A percentile compares a stretch with the other conserved stretches of the same genome.
These are phyloP conservation scores for Serripes groenlandicus DNA, from an alignment of 2,888 invertebrate species.

Conservation along the genomic window DNA sequence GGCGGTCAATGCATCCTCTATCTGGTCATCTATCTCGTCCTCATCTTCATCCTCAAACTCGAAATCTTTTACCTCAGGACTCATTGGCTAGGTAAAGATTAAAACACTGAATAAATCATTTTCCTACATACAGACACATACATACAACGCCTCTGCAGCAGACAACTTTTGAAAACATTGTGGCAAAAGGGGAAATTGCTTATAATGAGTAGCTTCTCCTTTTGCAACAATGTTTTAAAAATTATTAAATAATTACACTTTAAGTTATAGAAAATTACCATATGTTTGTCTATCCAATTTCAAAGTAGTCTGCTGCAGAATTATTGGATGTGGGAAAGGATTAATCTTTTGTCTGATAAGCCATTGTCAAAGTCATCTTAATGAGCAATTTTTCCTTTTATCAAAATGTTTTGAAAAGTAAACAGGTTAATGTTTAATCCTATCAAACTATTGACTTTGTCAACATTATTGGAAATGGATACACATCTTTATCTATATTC, in stretches of 20 bases:
- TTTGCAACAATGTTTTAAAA: background rate
- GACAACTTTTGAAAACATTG: background rate
- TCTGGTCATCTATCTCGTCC: slow-evolving; percentile 64
- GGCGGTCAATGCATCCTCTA: slow-evolving; percentile 53
- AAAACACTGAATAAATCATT: background rate
- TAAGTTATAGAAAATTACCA: too few relatives aligned
- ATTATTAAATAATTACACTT: too few relatives aligned
- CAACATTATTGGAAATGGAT: background rate
- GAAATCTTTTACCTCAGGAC: slow-evolving; percentile 42
- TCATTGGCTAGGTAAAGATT: slow-evolving; percentile 23
- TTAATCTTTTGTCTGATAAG: too few relatives aligned
- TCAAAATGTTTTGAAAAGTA: background rate
- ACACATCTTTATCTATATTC: too few relatives aligned
- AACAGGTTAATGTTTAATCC: background rate
- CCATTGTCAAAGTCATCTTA: too few relatives aligned
- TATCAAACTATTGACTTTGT: background rate
- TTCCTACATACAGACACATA: background rate
- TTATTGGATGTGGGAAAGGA: too few relatives aligned
- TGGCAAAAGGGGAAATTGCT: background rate
- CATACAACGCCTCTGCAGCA: background rate
- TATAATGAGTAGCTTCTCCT: background rate
- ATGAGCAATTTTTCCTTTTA: background rate
- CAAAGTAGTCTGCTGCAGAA: too few relatives aligned
- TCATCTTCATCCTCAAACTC: slow-evolving; percentile 66
- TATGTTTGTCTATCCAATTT: too few relatives aligned